Evolutionary conservation across 2,888 invertebrate species (phyloP).

Genomic region (Drosophila dives): DNA sequence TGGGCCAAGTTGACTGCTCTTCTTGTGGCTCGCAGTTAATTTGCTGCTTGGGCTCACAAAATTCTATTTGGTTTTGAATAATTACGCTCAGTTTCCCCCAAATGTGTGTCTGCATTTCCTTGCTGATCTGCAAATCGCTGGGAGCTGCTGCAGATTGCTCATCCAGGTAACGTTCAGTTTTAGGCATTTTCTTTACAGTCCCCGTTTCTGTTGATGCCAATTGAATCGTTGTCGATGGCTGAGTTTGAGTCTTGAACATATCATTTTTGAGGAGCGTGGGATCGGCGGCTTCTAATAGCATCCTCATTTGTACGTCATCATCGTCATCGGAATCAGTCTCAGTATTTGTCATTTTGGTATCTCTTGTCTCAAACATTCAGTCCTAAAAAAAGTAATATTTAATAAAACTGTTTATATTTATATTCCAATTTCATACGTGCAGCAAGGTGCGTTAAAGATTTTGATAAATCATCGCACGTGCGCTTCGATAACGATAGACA

Average conservation of each 20-base stretch:
- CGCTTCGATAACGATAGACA: background rate
- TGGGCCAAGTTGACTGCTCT: background rate
- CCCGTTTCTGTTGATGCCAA: background rate
- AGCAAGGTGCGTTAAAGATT: background rate
- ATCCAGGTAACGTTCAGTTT: slow-evolving; percentile 2
- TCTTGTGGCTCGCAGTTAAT: background rate
- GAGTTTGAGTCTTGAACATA: slow-evolving; percentile 52
- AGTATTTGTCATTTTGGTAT: background rate
- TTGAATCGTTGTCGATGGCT: background rate
- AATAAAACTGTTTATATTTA: background rate
- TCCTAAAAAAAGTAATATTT: background rate
- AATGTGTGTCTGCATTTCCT: slow-evolving; percentile 10
- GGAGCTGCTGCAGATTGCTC: background rate
- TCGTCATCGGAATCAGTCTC: slow-evolving; percentile 59
- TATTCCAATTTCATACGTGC: background rate
- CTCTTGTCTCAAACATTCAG: background rate
- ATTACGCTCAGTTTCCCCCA: slow-evolving; percentile 1
- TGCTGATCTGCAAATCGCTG: slow-evolving; percentile 1
- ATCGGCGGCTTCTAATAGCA: slow-evolving; percentile 77
- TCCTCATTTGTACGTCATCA: slow-evolving; percentile 62
- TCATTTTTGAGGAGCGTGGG: slow-evolving; percentile 71
- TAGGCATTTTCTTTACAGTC: background rate
- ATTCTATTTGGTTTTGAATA: background rate
- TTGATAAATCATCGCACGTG: background rate
- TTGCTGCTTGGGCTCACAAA: slow-evolving; percentile 1